These are phyloP conservation scores for Leptinotarsa lineolata DNA, from an alignment of 1,140 invertebrate species.

Conservation along the genomic window DNA sequence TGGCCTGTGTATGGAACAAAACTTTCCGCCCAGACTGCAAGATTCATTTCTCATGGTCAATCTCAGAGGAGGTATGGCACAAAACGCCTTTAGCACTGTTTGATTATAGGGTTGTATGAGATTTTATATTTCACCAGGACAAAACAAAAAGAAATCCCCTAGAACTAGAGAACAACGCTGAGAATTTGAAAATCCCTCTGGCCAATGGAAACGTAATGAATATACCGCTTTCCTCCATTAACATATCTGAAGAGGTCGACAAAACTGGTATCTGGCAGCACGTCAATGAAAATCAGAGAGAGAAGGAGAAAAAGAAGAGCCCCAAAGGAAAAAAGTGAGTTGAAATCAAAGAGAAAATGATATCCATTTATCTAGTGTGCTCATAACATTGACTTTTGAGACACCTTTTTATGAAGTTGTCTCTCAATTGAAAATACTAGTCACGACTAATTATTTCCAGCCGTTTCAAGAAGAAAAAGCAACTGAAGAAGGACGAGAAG, in stretches of 20 bases:
- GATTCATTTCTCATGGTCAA: not conserved
- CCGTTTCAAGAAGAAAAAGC: slow-evolving; percentile 58
- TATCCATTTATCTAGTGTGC: too few relatives aligned
- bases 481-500: slow-evolving; percentile 62
- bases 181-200: slow-evolving; percentile 83
- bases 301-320: slow-evolving; percentile 57
- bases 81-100: not conserved
- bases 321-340: slow-evolving; percentile 54
- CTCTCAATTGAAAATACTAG: slow-evolving; percentile 2
- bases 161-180: slow-evolving; percentile 45
- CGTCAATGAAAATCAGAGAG: slow-evolving; percentile 71
- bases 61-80: not conserved
- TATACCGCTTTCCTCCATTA: slow-evolving; percentile 84
- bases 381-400: not conserved
- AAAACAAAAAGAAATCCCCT: slow-evolving; percentile 34
- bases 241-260: slow-evolving; percentile 92
- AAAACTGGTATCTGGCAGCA: slow-evolving; percentile 94
- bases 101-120: not conserved
- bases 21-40: too few relatives aligned
- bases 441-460: slow-evolving; percentile 24
- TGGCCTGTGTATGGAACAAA: too few relatives aligned
- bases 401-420: not conserved
- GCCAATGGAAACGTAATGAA: slow-evolving; percentile 92
- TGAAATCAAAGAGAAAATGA: too few relatives aligned
- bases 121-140: slow-evolving; percentile 24